These are phyloP conservation scores for Ctenodactylus gundi DNA, from an alignment of 2,113 vertebrate genomes.

Conservation along the genomic window DNA sequence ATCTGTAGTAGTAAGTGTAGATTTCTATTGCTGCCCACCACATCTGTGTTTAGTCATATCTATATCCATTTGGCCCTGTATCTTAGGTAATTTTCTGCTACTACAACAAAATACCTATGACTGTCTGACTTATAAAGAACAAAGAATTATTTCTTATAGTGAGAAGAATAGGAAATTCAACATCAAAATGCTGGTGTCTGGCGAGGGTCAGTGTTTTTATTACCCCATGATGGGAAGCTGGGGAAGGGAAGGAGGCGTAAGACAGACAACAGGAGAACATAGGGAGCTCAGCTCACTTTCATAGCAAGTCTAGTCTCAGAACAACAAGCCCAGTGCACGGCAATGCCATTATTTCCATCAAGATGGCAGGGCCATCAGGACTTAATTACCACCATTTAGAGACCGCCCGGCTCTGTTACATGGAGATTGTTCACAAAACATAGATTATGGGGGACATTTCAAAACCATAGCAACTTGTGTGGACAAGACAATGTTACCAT, in stretches of 20 bases:
- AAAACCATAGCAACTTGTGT: neutral
- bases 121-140: neutral
- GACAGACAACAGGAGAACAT: neutral
- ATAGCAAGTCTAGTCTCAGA: neutral
- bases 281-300: neutral
- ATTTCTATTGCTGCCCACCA: neutral
- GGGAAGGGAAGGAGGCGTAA: neutral
- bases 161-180: neutral
- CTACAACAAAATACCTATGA: too few species aligned
- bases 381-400: neutral
- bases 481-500: neutral
- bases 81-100: neutral
- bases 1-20: neutral
- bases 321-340: too few species aligned
- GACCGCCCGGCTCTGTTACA: neutral
- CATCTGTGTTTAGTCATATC: neutral
- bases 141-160: neutral
- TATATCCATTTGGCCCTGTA: neutral
- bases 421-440: neutral
- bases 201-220: neutral
- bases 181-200: neutral
- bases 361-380: too few species aligned
- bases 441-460: neutral
- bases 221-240: neutral
- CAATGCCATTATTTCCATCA: too few species aligned